phyloP scores from a whole-genome alignment of 30 jellyfish, hydroid and myxozoan genomes.

The Aurelia sp. region DNA sequence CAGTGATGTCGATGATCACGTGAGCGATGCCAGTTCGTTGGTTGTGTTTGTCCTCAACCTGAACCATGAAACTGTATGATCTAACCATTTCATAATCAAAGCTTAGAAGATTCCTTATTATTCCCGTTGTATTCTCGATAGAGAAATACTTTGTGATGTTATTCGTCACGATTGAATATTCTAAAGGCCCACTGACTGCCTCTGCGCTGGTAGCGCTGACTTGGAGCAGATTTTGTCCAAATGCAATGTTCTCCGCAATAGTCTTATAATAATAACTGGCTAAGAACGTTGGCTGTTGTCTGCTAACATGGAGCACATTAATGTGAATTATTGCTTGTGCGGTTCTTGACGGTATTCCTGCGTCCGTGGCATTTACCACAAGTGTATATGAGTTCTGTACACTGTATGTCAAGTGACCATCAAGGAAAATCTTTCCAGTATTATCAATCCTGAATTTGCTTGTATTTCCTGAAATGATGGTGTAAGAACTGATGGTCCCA shows the following conservation, averaged over 20 bases:
- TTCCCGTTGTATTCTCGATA: constrained; percentile 77
- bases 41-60: constrained; percentile 67
- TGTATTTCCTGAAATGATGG: constrained; percentile 66
- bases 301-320: constrained; percentile 64
- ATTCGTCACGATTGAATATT: constrained; percentile 51
- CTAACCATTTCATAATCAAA: constrained; percentile 76
- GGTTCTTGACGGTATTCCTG: constrained; percentile 51
- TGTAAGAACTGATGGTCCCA: constrained; percentile 64
- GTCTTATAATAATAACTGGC: constrained; percentile 50
- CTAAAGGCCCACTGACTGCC: constrained; percentile 68
- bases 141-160: constrained; percentile 53
- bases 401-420: constrained; percentile 36
- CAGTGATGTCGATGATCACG: constrained; percentile 67
- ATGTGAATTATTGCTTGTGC: constrained; percentile 68
- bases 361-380: constrained; percentile 75
- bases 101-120: constrained; percentile 24
- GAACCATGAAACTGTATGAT: constrained; percentile 65
- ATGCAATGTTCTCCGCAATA: constrained; percentile 57
- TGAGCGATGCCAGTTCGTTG: constrained; percentile 76
- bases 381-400: constrained; percentile 36
- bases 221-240: constrained; percentile 38
- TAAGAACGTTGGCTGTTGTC: constrained; percentile 79
- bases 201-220: constrained; percentile 75
- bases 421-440: constrained; percentile 52
- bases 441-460: constrained; percentile 73